Evolutionary conservation across 2,797 vertebrate species (phyloP).

Genomic region (Lagodon rhomboides): DNA sequence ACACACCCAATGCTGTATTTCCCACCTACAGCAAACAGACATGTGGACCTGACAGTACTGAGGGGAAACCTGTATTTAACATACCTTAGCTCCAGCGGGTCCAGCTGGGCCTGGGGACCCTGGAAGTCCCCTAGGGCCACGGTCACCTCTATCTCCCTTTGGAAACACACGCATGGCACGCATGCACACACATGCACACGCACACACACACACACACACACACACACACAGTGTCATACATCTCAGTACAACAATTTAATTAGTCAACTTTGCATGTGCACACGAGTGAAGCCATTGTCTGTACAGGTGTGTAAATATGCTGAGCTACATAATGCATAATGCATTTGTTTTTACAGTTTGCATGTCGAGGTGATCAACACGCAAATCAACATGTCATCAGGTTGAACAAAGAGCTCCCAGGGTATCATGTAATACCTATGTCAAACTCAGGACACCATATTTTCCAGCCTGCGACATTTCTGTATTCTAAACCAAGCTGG

Average conservation of each 20-base stretch:
- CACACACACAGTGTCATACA: too few relatives aligned
- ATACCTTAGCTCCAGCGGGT: conserved; percentile 89
- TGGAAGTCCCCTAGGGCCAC: conserved; percentile 85
- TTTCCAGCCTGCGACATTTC: too few relatives aligned
- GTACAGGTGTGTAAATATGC: neutral
- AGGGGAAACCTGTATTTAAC: conserved; percentile 16
- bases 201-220: too few relatives aligned
- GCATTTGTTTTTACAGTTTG: neutral
- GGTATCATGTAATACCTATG: too few relatives aligned
- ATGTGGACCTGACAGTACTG: conserved; percentile 6
- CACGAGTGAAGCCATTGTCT: neutral
- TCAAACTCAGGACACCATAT: too few relatives aligned
- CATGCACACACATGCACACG: too few relatives aligned
- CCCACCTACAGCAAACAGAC: neutral
- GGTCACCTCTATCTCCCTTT: conserved; percentile 90
- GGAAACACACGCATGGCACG: neutral
- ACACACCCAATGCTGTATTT: neutral
- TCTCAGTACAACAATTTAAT: neutral
- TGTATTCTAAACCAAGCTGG: too few relatives aligned
- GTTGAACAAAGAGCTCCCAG: too few relatives aligned
- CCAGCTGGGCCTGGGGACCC: conserved; percentile 85
- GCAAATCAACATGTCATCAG: neutral
- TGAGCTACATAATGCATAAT: too few relatives aligned
- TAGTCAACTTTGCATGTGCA: neutral
- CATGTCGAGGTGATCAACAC: neutral